phyloP scores from a whole-genome alignment of 2,888 invertebrate genomes.

The Drosophila tripunctata region DNA sequence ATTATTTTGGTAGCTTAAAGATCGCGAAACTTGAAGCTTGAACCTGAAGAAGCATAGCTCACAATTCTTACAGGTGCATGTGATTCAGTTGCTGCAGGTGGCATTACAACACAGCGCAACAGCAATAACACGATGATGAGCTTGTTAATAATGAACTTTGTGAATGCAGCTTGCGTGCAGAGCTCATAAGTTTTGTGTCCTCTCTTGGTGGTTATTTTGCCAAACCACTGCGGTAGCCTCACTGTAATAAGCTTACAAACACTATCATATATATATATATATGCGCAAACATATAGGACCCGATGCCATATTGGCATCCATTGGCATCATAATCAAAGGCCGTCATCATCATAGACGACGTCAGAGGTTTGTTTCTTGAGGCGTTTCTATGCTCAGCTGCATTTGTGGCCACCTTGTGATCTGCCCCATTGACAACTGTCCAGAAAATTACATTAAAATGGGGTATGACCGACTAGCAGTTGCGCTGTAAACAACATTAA shows the following conservation, averaged over 20 bases:
- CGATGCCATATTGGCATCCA: conserved; percentile 40
- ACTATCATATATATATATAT: neutral
- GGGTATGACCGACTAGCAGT: neutral
- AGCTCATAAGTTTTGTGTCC: conserved; percentile 8
- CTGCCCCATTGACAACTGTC: conserved; percentile 70
- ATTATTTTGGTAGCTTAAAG: neutral
- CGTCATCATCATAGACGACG: conserved; percentile 65
- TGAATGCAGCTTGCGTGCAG: conserved; percentile 64
- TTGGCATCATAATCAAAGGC: conserved; percentile 70
- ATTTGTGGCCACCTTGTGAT: conserved; percentile 51
- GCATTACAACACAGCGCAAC: conserved; percentile 11
- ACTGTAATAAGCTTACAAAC: conserved; percentile 28
- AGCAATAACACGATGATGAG: conserved; percentile 20
- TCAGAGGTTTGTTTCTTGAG: conserved; percentile 45
- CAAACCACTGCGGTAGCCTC: conserved; percentile 35
- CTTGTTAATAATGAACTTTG: conserved; percentile 39
- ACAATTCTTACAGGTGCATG: conserved; percentile 15
- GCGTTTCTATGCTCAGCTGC: conserved; percentile 43
- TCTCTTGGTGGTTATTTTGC: neutral
- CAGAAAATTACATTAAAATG: neutral
- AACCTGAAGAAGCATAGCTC: neutral
- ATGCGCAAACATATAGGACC: neutral
- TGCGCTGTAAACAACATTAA: neutral
- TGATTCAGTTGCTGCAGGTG: conserved; percentile 11
- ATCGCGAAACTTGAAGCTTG: neutral